Evolutionary conservation across 2,888 invertebrate genomes (phyloP), one percentile per base, ranked within the genome.

Genomic region (Cosmia trapezina): DNA sequence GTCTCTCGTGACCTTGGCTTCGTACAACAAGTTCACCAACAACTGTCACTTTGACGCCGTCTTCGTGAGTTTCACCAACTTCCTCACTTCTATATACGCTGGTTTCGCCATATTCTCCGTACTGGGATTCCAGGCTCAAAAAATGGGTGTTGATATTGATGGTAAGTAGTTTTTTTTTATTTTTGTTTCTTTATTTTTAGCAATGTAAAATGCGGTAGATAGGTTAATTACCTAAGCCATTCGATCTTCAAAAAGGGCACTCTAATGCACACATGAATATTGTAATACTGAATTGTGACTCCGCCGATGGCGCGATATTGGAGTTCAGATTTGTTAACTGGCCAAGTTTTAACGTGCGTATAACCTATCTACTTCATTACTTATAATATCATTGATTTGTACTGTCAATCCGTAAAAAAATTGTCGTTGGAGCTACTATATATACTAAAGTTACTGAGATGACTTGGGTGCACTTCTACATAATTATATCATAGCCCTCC

Each of bases 71-170:
- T 91, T 97, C 0, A 96, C 97, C 78, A 98, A 98, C 93, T 97
- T 97, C 83, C 95, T 97, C 81, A 98, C 98, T 0, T 98, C 98
- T 0, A 94, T 98, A 74, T 98, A 98, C 89, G 98, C 98, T 33
- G 98, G 98, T 0, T 97, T 98, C 80, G 98, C 97, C 5, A 97
- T 98, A 70, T 98, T 98, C 95, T 97, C 98, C 47, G 97, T 98
- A 69, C 96, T 98, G 67, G 98, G 98, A 2, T 98, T 98, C 87
- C 96, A 97, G 89, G 97, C 97, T 1, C 93, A 96, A 70, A 95
- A 97, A 84, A 97, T 98, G 96, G 96, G 97, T 9, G 96, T 97
- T 17, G 97, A 97, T 47, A 97, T 98, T 61, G 94, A 96, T 76
- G 96, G 96, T 96, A 83, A 91, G 92, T 87, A 7, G 9, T 17